Conservation (phyloP, 2,888 invertebrate genomes). For the Andrena bucephala region DNA sequence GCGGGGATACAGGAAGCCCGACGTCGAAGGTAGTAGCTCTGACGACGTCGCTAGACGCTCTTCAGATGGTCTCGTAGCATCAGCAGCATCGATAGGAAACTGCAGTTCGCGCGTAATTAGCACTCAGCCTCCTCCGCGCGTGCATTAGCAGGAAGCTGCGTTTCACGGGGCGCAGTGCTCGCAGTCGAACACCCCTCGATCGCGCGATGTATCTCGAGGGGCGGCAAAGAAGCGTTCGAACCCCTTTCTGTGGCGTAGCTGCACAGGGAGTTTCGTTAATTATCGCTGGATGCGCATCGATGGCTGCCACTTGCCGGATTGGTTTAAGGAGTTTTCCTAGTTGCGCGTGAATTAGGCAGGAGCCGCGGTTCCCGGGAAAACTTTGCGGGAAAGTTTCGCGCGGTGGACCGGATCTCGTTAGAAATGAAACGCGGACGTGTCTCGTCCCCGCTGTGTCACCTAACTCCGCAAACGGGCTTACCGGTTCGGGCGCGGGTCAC, state of each 20-base stretch:
- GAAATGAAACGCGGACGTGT: neutral
- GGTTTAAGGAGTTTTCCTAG: neutral
- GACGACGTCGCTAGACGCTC: neutral
- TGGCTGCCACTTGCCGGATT: constrained; percentile 5
- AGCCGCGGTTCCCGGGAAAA: neutral
- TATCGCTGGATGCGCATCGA: constrained; percentile 15
- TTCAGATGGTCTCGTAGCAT: constrained; percentile 1
- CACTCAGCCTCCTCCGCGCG: constrained; percentile 9
- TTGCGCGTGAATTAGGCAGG: constrained; percentile 2
- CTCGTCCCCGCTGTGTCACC: neutral
- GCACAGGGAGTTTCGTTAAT: constrained; percentile 20
- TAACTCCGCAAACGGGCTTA: neutral
- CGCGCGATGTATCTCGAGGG: neutral
- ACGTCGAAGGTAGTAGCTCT: too few species aligned
- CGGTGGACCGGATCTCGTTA: neutral
- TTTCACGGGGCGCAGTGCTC: constrained; percentile 3
- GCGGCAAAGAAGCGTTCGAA: constrained; percentile 1
- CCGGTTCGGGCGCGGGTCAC: neutral
- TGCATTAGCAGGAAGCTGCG: constrained; percentile 32
- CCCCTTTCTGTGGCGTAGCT: neutral
- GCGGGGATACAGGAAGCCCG: too few species aligned
- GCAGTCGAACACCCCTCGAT: constrained; percentile 5
- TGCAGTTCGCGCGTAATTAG: constrained; percentile 32
- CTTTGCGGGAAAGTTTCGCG: neutral
- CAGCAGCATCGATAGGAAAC: neutral